phyloP scores from a whole-genome alignment of 2,797 vertebrate genomes.

The Gymnoscopelus microlampas region DNA sequence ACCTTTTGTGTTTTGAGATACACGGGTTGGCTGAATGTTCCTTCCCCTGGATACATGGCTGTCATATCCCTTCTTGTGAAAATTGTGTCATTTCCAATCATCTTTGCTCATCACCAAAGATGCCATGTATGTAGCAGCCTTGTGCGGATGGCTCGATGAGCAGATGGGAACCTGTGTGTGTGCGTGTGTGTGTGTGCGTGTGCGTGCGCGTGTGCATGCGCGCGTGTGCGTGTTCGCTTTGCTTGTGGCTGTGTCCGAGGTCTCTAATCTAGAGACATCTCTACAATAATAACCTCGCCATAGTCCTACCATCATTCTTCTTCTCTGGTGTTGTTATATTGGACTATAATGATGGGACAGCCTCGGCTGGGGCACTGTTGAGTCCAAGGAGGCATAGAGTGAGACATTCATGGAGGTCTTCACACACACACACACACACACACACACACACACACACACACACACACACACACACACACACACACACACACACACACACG shows the following conservation, averaged over 20 bases:
- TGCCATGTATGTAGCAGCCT: too few species aligned
- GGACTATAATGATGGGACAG: not conserved
- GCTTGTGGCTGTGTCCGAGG: conserved; percentile 11
- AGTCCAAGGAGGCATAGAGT: not conserved
- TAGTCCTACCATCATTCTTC: not conserved
- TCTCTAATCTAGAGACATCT: not conserved
- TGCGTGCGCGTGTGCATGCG: not conserved
- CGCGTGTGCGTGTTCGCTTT: not conserved
- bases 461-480: conserved; percentile 2
- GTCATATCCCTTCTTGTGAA: too few species aligned
- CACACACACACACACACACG: conserved; percentile 24
- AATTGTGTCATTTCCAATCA: too few species aligned
- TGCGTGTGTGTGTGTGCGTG: not conserved
- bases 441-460: conserved; percentile 23
- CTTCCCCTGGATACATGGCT: too few species aligned
- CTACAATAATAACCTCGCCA: not conserved
- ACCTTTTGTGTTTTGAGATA: too few species aligned
- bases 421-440: conserved; percentile 37
- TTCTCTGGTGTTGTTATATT: conserved; percentile 1
- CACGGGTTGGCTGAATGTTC: too few species aligned
- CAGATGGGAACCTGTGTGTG: not conserved
- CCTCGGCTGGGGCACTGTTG: not conserved
- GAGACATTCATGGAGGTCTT: conserved; percentile 26
- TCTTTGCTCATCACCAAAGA: too few species aligned
- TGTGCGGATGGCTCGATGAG: not conserved